These are phyloP conservation scores for Gerris lacustris DNA, from an alignment of 2,888 invertebrate species.

Conservation along the genomic window DNA sequence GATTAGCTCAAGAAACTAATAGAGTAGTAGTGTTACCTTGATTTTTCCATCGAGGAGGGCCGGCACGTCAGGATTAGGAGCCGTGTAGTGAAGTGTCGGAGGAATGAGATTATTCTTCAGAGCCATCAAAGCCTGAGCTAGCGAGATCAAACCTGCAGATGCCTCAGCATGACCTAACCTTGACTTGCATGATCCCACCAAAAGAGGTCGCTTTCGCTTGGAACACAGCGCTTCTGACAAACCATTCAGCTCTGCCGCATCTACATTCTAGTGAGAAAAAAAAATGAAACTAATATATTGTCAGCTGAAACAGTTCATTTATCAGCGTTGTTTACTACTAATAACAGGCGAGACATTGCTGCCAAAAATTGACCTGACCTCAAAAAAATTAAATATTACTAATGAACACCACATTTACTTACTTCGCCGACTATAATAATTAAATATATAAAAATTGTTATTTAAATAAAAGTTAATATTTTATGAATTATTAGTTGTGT, in stretches of 20 bases:
- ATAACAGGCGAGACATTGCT: too few species aligned
- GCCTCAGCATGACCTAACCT: slow-evolving; percentile 51
- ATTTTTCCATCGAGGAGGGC: slow-evolving; percentile 27
- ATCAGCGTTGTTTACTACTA: too few species aligned
- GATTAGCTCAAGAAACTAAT: too few species aligned
- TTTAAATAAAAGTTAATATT: too few species aligned
- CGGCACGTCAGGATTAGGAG: slow-evolving; percentile 28
- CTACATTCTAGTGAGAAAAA: slow-evolving; percentile 21
- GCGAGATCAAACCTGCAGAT: slow-evolving; percentile 37
- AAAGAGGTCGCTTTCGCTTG: slow-evolving; percentile 36
- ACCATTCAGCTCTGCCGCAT: slow-evolving; percentile 27
- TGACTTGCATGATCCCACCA: slow-evolving; percentile 48
- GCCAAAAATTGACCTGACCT: too few species aligned
- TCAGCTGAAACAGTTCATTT: too few species aligned
- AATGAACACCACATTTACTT: too few species aligned
- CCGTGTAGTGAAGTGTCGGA: slow-evolving; percentile 31
- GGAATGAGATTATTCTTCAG: slow-evolving; percentile 32
- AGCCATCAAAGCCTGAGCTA: slow-evolving; percentile 38
- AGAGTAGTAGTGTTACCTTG: neutral
- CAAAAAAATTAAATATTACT: too few species aligned
- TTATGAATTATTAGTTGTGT: too few species aligned
- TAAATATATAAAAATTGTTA: too few species aligned
- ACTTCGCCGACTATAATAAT: too few species aligned
- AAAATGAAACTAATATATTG: too few species aligned
- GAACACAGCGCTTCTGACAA: slow-evolving; percentile 24